phyloP scores from a whole-genome alignment of 2,797 vertebrate genomes.

The Anguilla megastoma region DNA sequence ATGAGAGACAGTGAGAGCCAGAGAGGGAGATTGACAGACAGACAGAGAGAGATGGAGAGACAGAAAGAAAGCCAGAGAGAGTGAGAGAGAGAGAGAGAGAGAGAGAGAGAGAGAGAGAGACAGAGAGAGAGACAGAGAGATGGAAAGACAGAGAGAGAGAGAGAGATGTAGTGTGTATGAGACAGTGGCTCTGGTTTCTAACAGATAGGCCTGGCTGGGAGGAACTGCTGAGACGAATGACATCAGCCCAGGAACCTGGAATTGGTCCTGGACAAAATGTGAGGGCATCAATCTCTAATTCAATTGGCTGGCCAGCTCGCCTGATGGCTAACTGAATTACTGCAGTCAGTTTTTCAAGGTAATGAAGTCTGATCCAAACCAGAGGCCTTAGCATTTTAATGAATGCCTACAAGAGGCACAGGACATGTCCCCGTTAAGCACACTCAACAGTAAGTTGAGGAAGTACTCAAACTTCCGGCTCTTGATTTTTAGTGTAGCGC shows the following conservation, averaged over 20 bases:
- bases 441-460: conserved; percentile 39
- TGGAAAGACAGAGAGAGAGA: not conserved
- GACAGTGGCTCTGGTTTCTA: conserved; percentile 7
- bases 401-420: conserved; percentile 41
- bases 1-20: not conserved
- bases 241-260: conserved; percentile 22
- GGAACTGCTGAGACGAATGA: not conserved
- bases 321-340: conserved; percentile 49
- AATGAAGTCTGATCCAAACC: conserved; percentile 52
- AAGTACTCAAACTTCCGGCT: conserved; percentile 17
- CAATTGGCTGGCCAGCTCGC: conserved; percentile 42
- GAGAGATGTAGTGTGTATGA: not conserved
- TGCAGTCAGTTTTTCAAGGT: conserved; percentile 37
- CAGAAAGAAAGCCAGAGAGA: not conserved
- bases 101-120: not conserved
- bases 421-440: conserved; percentile 51
- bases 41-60: not conserved
- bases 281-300: conserved; percentile 26
- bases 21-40: not conserved
- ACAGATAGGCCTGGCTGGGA: not conserved
- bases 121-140: not conserved
- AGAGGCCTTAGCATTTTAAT: conserved; percentile 45
- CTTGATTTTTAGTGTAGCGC: not conserved
- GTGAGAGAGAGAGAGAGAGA: not conserved
- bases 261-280: conserved; percentile 7